phyloP scores from a whole-genome alignment of 2,113 vertebrate species.

The Callorhinus ursinus region DNA sequence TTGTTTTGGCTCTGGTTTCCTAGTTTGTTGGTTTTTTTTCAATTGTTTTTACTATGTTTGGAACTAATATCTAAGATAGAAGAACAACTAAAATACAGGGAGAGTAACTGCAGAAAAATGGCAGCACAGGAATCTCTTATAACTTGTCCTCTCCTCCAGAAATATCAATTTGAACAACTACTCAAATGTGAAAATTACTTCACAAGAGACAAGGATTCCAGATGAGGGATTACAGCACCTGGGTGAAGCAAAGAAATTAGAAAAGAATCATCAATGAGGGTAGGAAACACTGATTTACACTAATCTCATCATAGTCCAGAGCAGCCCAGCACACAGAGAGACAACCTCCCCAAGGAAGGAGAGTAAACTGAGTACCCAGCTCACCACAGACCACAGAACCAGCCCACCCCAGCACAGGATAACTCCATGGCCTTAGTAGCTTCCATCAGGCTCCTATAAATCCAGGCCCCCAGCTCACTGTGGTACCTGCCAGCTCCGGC shows the following conservation, averaged over 20 bases:
- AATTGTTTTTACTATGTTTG: neutral
- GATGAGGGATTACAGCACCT: neutral
- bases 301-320: neutral
- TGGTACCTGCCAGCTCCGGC: neutral
- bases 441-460: neutral
- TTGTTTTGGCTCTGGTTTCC: neutral
- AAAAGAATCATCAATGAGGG: neutral
- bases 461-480: neutral
- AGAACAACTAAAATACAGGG: neutral
- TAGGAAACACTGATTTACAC: neutral
- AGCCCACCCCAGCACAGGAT: neutral
- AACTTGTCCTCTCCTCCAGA: neutral
- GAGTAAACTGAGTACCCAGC: neutral
- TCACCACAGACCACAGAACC: neutral
- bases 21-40: neutral
- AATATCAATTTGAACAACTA: neutral
- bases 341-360: neutral
- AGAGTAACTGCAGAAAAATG: neutral
- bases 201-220: neutral
- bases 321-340: neutral
- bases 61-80: neutral
- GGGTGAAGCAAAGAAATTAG: neutral
- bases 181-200: neutral
- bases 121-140: too few species aligned
- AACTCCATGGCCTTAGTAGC: neutral